Evolutionary conservation across 2,888 invertebrate genomes (phyloP), one percentile per base, ranked within the genome.

Genomic region (Xanthorhoe designata): DNA sequence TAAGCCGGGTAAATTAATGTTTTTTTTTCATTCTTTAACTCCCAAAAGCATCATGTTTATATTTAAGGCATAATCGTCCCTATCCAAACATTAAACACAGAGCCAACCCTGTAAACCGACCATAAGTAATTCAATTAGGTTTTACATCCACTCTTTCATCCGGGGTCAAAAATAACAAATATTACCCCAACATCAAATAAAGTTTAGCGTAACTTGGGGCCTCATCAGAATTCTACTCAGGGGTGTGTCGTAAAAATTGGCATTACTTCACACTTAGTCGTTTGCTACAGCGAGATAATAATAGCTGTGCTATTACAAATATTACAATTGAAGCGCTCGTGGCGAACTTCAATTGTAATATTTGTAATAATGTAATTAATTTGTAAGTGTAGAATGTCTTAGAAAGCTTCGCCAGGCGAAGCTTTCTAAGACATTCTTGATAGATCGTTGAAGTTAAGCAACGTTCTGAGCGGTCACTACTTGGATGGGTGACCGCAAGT

Each of bases 261-360:
- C 82, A 88, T 90, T 88, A 89, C 89, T 88, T 88, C 88, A 86
- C 88, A 89, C 89, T 91, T 88, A 86, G 84, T 71, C 76, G 76
- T 64, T 61, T 61, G 18, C 29, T 61, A 64, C 64, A 68, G 61
- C 17, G n/a, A 4, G 3, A 4, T 7, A 6, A 29, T 9, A 32
- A 54, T 4, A 57, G 71, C 56, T 58, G 29, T 7, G 8, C 47
- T n/a, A 63, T n/a, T 42, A 2, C 51, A 17, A 42, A 18, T n/a
- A 32, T 3, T 24, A 24, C n/a, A n/a, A n/a, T n/a, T n/a, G n/a
- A n/a, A n/a, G n/a, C n/a, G n/a, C n/a, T n/a, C n/a, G n/a, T n/a
- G n/a, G n/a, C n/a, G n/a, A n/a, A n/a, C n/a, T n/a, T n/a, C n/a
- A n/a, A n/a, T n/a, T n/a, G n/a, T n/a, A n/a, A n/a, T n/a, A n/a